phyloP scores from a whole-genome alignment of 1,140 invertebrate species.

The Episyrphus balteatus region DNA sequence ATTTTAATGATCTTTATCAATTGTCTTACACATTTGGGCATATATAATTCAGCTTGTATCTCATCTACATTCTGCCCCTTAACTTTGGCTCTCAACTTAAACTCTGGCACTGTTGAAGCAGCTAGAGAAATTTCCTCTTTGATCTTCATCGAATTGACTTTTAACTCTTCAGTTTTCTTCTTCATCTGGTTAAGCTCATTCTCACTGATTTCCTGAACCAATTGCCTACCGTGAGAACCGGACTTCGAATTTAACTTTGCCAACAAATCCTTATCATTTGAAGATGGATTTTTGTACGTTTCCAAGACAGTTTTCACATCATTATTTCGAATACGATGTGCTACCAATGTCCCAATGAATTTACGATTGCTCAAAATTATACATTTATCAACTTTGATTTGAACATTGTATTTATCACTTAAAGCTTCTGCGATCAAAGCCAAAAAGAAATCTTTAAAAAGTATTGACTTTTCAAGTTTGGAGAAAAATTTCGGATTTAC shows the following conservation, averaged over 20 bases:
- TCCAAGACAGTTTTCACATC: slow-evolving; percentile 39
- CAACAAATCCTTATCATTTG: slow-evolving; percentile 18
- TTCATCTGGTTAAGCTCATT: slow-evolving; percentile 19
- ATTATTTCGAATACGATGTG: slow-evolving; percentile 58
- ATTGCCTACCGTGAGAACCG: background rate
- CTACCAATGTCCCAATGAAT: slow-evolving; percentile 57
- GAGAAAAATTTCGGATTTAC: slow-evolving; percentile 60
- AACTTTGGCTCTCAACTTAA: slow-evolving; percentile 34
- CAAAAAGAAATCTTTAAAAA: slow-evolving; percentile 65
- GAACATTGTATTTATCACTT: slow-evolving; percentile 60
- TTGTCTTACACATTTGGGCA: slow-evolving; percentile 35
- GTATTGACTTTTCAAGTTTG: slow-evolving; percentile 52
- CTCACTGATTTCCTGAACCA: slow-evolving; percentile 32
- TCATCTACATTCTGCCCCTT: slow-evolving; percentile 24
- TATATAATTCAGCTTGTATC: slow-evolving; percentile 39
- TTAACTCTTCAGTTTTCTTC: slow-evolving; percentile 12
- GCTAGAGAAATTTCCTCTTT: slow-evolving; percentile 8
- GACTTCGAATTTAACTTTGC: background rate
- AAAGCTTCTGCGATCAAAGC: slow-evolving; percentile 63
- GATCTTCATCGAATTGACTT: slow-evolving; percentile 6
- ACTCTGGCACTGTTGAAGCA: slow-evolving; percentile 20
- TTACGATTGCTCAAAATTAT: slow-evolving; percentile 49
- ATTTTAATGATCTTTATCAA: no score
- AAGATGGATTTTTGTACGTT: slow-evolving; percentile 23
- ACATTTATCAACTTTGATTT: slow-evolving; percentile 48